phyloP scores from a whole-genome alignment of 2,888 invertebrate species.

The Brachycybe producta region DNA sequence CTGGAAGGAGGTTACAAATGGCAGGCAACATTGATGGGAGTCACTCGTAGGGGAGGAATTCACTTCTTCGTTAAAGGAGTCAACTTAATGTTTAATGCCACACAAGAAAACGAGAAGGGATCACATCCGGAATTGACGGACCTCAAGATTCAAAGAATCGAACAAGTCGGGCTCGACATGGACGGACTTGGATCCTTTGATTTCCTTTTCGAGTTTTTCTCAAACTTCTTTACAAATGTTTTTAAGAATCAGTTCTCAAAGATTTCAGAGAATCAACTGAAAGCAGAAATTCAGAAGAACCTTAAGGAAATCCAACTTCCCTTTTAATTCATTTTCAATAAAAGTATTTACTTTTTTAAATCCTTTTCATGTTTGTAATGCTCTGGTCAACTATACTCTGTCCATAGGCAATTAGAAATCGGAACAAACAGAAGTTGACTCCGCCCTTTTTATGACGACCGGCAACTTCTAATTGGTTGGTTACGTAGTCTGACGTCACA shows the following conservation, averaged over 20 bases:
- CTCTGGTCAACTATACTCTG: too few species aligned
- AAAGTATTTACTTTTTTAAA: too few species aligned
- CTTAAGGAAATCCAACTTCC: conserved; percentile 13
- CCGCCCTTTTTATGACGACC: too few species aligned
- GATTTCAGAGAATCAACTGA: conserved; percentile 11
- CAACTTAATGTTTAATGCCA: conserved; percentile 3
- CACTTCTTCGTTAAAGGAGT: conserved; percentile 16
- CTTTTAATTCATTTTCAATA: conserved; percentile 6
- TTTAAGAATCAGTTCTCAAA: conserved; percentile 52
- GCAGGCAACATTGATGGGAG: conserved; percentile 21
- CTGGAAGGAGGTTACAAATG: conserved; percentile 25
- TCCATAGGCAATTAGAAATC: too few species aligned
- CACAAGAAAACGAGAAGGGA: conserved; percentile 9
- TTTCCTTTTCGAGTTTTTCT: conserved; percentile 61
- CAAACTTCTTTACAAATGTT: conserved; percentile 72
- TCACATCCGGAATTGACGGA: conserved; percentile 8
- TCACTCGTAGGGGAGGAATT: conserved; percentile 15
- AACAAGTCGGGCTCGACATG: conserved; percentile 18
- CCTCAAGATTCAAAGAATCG: conserved; percentile 12
- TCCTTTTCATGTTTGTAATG: too few species aligned
- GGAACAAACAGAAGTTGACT: too few species aligned
- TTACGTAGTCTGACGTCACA: too few species aligned
- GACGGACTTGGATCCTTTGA: conserved; percentile 78
- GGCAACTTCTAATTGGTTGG: too few species aligned
- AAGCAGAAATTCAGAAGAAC: conserved; percentile 14